Percentiles rank a stretch among this genome's conserved stretches.
phyloP scores from a whole-genome alignment of 2,888 invertebrate species.

The Didymodactylos carnosus region DNA sequence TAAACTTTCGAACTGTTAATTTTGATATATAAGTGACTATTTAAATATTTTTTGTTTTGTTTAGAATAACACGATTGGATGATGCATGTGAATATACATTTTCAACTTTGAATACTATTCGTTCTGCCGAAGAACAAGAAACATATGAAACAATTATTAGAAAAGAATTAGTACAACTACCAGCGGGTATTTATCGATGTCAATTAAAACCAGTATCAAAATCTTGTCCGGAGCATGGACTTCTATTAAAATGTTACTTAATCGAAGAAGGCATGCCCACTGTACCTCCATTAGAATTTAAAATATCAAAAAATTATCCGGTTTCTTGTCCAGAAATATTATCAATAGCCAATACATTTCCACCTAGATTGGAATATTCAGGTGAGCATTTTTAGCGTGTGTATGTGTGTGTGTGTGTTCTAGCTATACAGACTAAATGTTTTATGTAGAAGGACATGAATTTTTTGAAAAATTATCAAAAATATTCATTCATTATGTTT shows the following conservation, averaged over 20 bases:
- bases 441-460: background rate
- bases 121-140: background rate
- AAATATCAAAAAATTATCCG: background rate
- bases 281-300: background rate
- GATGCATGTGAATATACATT: too few species aligned
- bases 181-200: background rate
- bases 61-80: background rate
- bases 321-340: background rate
- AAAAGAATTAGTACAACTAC: background rate
- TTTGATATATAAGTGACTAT: background rate
- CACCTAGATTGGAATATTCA: background rate
- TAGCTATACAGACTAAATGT: background rate
- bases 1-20: background rate
- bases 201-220: background rate
- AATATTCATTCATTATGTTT: background rate
- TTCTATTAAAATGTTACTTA: background rate
- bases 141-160: background rate
- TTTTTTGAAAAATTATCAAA: background rate
- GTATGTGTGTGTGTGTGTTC: too few species aligned
- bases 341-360: background rate
- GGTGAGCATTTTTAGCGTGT: too few species aligned
- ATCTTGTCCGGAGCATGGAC: background rate
- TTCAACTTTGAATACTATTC: background rate
- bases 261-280: background rate
- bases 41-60: too few species aligned